Evolutionary conservation across 64 coral and sea anemone genomes (phyloP), one percentile per base, ranked within the genome.

Genomic region (Pocillopora verrucosa): DNA sequence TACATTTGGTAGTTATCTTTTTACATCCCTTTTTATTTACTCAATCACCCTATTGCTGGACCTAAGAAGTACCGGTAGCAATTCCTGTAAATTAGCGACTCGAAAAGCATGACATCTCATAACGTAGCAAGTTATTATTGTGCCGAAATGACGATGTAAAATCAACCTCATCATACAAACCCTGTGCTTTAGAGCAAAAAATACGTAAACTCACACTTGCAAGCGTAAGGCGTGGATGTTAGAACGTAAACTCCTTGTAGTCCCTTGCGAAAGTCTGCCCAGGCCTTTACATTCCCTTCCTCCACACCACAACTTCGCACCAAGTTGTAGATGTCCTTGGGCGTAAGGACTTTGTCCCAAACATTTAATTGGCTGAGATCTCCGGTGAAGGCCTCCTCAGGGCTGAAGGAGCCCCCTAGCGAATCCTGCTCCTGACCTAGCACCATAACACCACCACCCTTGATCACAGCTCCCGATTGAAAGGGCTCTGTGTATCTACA

Each of bases 301-400:
- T 92, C 74, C 4, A 78, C 91, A 16, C 56, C 74, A 67, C 97
- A 99, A 65, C 73, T 99, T 10, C 81, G 82, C 20, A 86, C 97
- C 61, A 95, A 69, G 60, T 99, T 99, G 20, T 92, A 82, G 30
- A 95, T 86, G 5, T 93, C 91, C 9, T 95, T 80, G 16, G 84
- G 72, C 10, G 91, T 61, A 15, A 99, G 90, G 5, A 88, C 88
- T 57, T 80, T 92, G 64, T 95, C 84, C 93, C 94, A 99, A 2
- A 99, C 69, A 59, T 95, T 99, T 80, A 99, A 80, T 51, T 99
- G 97, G 80, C 97, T 99, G 19, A 99, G 90, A 65, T 95, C 97
- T 30, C 97, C 97, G 57, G 63, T 90, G 85, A 99, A 99, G 0
- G 97, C 97, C 57, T 99, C 93, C 35, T 93, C 94, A 58, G 97